A percentile compares a stretch with the other conserved stretches of the same genome.
Evolutionary conservation across 2,888 invertebrate genomes (phyloP).

Genomic region (Eupeodes luniger): DNA sequence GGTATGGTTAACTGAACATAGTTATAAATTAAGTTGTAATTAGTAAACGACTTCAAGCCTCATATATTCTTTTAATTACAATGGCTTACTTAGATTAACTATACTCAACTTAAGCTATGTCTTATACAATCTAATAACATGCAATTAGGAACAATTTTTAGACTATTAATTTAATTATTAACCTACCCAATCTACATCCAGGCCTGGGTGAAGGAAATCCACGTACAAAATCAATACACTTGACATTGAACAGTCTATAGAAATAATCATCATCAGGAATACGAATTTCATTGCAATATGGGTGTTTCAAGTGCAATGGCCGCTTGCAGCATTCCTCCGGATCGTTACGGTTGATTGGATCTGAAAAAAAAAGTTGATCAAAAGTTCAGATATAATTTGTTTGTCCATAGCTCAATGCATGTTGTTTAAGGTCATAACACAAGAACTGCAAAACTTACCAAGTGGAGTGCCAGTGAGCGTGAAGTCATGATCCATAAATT

Average conservation of each 20-base stretch:
- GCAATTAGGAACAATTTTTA: slow-evolving; percentile 18
- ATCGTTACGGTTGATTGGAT: slow-evolving; percentile 93
- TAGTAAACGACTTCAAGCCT: slow-evolving; percentile 20
- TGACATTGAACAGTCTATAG: slow-evolving; percentile 92
- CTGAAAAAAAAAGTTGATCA: slow-evolving; percentile 83
- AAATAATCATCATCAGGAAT: slow-evolving; percentile 96
- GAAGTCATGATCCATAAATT: slow-evolving; percentile 97
- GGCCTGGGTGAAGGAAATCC: slow-evolving; percentile 94
- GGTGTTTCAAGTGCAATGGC: slow-evolving; percentile 92
- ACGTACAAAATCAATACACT: slow-evolving; percentile 95
- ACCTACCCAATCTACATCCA: slow-evolving; percentile 92
- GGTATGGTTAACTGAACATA: neutral
- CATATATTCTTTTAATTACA: neutral
- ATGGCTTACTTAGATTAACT: neutral
- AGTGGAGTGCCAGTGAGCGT: slow-evolving; percentile 94
- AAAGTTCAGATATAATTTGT: slow-evolving; percentile 26
- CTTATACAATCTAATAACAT: neutral
- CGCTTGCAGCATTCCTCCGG: slow-evolving; percentile 95
- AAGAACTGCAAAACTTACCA: slow-evolving; percentile 85
- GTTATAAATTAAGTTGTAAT: slow-evolving; percentile 1
- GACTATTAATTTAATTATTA: neutral
- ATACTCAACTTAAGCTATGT: neutral
- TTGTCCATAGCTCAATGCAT: neutral
- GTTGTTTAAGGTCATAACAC: slow-evolving; percentile 1
- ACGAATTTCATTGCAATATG: slow-evolving; percentile 95